Evolutionary conservation across 2,797 vertebrate genomes (phyloP).

Genomic region (Cynopterus sphinx): DNA sequence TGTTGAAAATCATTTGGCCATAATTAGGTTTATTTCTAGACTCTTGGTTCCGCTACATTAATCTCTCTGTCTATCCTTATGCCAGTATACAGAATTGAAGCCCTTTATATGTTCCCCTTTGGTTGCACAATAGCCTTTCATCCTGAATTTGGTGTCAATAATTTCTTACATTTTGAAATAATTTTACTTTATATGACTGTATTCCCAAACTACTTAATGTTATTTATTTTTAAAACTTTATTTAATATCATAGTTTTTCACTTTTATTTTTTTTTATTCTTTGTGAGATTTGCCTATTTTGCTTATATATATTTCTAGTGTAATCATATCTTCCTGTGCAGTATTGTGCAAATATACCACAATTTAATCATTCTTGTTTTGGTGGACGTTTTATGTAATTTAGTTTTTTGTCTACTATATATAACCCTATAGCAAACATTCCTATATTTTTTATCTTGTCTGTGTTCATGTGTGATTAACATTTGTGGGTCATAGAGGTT

Average conservation of each 20-base stretch:
- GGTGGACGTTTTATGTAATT: background rate
- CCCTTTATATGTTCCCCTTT: background rate
- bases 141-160: background rate
- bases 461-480: background rate
- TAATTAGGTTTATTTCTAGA: background rate
- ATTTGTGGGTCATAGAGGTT: background rate
- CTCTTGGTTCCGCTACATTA: too few relatives aligned
- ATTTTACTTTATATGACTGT: background rate
- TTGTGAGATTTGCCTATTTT: background rate
- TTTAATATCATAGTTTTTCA: background rate
- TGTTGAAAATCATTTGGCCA: background rate
- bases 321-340: background rate
- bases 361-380: background rate
- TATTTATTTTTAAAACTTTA: background rate
- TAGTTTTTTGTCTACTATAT: background rate
- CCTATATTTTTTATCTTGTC: background rate
- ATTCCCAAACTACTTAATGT: background rate
- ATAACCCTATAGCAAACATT: background rate
- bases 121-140: background rate
- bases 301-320: background rate
- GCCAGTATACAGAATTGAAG: background rate
- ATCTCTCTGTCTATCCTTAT: background rate
- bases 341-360: background rate
- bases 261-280: background rate
- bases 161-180: background rate